These are phyloP conservation scores for Rotaria magnacalcarata DNA, from an alignment of 2,888 invertebrate species.

Conservation along the genomic window DNA sequence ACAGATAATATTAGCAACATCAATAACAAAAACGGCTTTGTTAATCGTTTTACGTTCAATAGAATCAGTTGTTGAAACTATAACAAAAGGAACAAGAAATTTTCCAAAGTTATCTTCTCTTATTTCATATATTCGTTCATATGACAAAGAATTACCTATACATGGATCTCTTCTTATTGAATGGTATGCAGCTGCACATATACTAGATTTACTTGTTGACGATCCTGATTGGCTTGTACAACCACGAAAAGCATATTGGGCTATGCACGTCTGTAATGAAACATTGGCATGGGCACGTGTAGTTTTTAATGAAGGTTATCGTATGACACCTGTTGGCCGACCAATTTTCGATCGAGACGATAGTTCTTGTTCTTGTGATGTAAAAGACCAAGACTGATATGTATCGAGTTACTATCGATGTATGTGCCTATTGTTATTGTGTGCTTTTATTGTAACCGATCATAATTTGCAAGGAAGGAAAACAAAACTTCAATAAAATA, in stretches of 20 bases:
- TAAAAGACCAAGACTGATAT: neutral
- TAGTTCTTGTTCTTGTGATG: neutral
- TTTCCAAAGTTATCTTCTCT: neutral
- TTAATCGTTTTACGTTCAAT: constrained; percentile 19
- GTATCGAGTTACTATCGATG: neutral
- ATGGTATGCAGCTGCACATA: neutral
- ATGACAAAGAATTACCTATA: neutral
- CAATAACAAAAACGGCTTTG: constrained; percentile 14
- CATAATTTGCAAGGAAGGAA: neutral
- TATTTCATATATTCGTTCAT: neutral
- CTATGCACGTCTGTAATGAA: constrained; percentile 21
- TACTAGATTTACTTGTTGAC: neutral
- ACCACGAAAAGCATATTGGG: constrained; percentile 5
- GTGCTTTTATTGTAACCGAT: neutral
- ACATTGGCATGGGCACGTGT: neutral
- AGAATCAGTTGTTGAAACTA: neutral
- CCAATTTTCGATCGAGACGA: constrained; percentile 31
- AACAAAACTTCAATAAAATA: too few species aligned
- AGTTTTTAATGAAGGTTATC: neutral
- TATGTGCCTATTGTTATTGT: neutral
- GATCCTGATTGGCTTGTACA: constrained; percentile 23
- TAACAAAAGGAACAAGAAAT: neutral
- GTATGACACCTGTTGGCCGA: neutral
- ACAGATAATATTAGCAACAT: neutral
- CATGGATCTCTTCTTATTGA: neutral